phyloP scores from a whole-genome alignment of 2,113 vertebrate genomes.

The Tamias sibiricus region DNA sequence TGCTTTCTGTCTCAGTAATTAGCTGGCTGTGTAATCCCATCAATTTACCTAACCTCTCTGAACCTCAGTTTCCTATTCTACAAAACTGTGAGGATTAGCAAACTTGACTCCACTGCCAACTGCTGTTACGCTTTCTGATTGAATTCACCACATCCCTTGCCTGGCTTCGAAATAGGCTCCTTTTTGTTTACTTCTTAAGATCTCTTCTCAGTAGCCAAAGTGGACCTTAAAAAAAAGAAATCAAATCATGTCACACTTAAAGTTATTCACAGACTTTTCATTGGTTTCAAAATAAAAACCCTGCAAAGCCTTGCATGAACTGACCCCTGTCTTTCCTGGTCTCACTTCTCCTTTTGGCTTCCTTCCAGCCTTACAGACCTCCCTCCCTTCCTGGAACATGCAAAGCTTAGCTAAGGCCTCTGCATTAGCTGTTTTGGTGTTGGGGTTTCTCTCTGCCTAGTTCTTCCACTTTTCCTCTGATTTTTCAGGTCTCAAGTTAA shows the following conservation, averaged over 20 bases:
- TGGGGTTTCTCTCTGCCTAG: neutral
- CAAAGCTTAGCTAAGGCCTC: neutral
- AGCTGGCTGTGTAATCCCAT: neutral
- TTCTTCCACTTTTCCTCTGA: neutral
- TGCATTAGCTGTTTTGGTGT: neutral
- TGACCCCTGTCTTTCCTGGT: neutral
- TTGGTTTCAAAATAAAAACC: conserved; percentile 18
- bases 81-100: neutral
- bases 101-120: neutral
- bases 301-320: neutral
- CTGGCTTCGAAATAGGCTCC: neutral
- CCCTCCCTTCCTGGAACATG: neutral
- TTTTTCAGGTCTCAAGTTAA: neutral
- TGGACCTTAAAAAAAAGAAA: conserved; percentile 16
- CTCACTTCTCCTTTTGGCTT: neutral
- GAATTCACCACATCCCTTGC: neutral
- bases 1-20: neutral
- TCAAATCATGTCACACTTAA: neutral
- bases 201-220: neutral
- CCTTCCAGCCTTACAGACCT: neutral
- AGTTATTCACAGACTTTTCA: conserved; percentile 22
- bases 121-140: neutral
- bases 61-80: neutral
- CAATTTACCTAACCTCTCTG: neutral
- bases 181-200: neutral